Percentiles rank a stretch among this genome's conserved stretches.
Evolutionary conservation across 1,140 invertebrate genomes (phyloP).

Genomic region (Drosophila auraria): DNA sequence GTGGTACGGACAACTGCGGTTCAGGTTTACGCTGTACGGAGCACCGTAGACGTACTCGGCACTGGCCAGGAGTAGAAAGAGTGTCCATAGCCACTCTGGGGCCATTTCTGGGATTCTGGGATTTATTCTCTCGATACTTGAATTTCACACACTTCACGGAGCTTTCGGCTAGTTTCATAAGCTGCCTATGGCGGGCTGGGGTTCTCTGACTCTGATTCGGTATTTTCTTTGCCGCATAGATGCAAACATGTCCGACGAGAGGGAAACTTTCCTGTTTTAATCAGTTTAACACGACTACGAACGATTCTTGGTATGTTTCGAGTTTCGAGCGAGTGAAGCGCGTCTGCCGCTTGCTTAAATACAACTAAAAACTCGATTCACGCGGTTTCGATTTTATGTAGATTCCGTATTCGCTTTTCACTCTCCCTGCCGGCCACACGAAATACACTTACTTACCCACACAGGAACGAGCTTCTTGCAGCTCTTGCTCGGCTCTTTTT

Average conservation of each 20-base stretch:
- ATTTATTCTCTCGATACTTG: neutral
- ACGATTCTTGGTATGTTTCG: neutral
- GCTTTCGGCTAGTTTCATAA: constrained; percentile 7
- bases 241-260: constrained; percentile 60
- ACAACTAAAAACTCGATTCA: constrained; percentile 77
- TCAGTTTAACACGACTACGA: constrained; percentile 16
- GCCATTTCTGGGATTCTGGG: constrained; percentile 7
- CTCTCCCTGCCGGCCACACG: constrained; percentile 15
- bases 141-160: neutral
- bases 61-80: constrained; percentile 14
- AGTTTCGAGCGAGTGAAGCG: constrained; percentile 42
- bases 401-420: constrained; percentile 53
- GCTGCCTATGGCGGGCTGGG: constrained; percentile 3
- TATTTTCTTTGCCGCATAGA: constrained; percentile 28
- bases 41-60: constrained; percentile 15
- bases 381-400: constrained; percentile 71
- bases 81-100: neutral
- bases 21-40: constrained; percentile 9
- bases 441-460: constrained; percentile 15
- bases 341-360: constrained; percentile 70
- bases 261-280: constrained; percentile 12
- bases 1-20: constrained; percentile 39
- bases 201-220: constrained; percentile 8
- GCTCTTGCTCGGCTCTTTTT: constrained; percentile 59
- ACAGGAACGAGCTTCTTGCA: constrained; percentile 58